Evolutionary conservation across 2,888 invertebrate species (phyloP), one percentile per base, ranked within the genome.

Genomic region (Athalia circularis): DNA sequence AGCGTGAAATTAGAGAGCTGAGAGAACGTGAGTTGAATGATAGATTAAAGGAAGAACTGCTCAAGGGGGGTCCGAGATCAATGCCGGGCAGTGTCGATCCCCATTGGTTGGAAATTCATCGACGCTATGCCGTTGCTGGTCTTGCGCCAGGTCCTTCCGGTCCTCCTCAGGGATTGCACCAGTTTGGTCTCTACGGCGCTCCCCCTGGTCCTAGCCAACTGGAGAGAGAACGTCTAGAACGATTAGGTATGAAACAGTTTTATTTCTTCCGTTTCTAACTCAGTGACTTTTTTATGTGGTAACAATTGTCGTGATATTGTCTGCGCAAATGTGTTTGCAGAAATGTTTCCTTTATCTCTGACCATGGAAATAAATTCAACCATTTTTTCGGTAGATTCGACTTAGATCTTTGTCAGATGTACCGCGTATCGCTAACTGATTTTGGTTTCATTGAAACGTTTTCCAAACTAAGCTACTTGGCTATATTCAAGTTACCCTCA

Each of bases 71-170:
- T 80, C 86, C 88, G 0, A 85, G 90, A 61, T 86, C 88, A 7
- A 89, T 90, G 88, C 87, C 91, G 70, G 92, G 83, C 83, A 91
- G 93, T 65, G 92, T 96, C 84, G 96, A 96, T 89, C 95, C 96
- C 0, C 95, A 95, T 85, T 95, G 98, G 97, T 91, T 98, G 85
- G 98, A 98, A 89, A 94, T 98, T 89, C 98, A 98, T 88, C 92
- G 97, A 87, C 92, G 96, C 88, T 95, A 93, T 83, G 90, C 89
- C 77, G 87, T 79, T 6, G 89, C 89, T 0, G 88, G 91, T 6
- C 88, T 90, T 47, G 84, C 91, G 8, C 88, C 90, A 3, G 90
- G 90, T 75, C 88, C 88, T 47, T 91, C 91, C 11, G 93, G 92
- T 70, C 90, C 92, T 3, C 91, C 91, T 4, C 91, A 91, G 78